phyloP scores from a whole-genome alignment of 2,113 vertebrate genomes.

The Apistogramma diplotaenia region DNA sequence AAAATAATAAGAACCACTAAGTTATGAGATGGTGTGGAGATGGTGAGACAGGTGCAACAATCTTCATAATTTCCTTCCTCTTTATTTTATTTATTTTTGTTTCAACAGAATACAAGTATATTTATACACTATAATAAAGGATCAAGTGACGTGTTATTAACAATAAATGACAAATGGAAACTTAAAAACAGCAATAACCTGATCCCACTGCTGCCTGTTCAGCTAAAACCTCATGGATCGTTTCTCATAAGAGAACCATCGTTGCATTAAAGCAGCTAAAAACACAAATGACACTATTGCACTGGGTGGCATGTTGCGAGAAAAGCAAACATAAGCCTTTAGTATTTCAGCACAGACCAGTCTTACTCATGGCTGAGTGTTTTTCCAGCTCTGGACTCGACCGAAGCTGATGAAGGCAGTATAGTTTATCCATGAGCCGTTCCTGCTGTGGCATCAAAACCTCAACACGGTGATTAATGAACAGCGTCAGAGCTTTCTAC shows the following conservation, averaged over 20 bases:
- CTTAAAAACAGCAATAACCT: no score
- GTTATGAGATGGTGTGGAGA: neutral
- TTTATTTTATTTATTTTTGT: neutral
- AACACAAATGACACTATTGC: neutral
- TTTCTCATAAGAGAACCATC: neutral
- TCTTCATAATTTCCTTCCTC: slow-evolving; percentile 2
- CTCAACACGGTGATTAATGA: slow-evolving; percentile 71
- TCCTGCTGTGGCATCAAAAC: slow-evolving; percentile 73
- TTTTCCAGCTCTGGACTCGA: slow-evolving; percentile 18
- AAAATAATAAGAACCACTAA: slow-evolving; percentile 71
- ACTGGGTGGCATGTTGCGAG: neutral
- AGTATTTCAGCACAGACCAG: neutral
- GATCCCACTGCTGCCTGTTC: neutral
- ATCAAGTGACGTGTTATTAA: neutral
- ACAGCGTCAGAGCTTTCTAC: slow-evolving; percentile 59
- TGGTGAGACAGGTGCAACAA: neutral
- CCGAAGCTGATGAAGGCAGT: slow-evolving; percentile 66
- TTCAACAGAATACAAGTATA: neutral
- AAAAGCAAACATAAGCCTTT: neutral
- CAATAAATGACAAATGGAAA: neutral
- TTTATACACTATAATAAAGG: neutral
- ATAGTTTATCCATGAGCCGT: slow-evolving; percentile 62
- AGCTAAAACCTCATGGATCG: neutral
- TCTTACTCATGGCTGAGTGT: slow-evolving; percentile 2
- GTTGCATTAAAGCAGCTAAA: neutral